Conservation (phyloP, 2,113 vertebrate genomes). For the Nannobrachium achirus region DNA sequence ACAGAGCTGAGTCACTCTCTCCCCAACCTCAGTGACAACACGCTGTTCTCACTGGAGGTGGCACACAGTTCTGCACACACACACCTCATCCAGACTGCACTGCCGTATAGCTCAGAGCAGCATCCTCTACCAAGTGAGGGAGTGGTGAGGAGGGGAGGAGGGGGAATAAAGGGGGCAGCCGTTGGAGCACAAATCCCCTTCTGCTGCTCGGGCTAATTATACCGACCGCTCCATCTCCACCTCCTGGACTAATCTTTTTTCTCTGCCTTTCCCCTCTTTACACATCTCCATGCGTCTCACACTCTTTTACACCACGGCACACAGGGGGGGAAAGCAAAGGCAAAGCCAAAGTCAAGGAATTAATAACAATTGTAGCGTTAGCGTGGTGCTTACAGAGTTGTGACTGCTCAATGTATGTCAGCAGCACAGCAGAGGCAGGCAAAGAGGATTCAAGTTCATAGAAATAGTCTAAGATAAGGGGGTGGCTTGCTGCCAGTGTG, state of each 20-base stretch:
- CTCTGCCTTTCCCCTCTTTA: conserved; percentile 26
- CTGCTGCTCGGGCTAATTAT: conserved; percentile 78
- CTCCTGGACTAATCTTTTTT: conserved; percentile 66
- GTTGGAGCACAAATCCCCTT: conserved; percentile 78
- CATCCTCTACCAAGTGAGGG: conserved; percentile 21
- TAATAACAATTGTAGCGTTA: not conserved
- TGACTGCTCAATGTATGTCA: not conserved
- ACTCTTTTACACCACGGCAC: not conserved
- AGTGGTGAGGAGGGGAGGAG: conserved; percentile 32
- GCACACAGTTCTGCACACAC: conserved; percentile 16
- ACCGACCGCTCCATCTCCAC: conserved; percentile 45
- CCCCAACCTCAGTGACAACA: conserved; percentile 47
- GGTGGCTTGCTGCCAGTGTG: conserved; percentile 8
- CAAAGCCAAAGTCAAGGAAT: conserved; percentile 8
- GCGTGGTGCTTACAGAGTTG: not conserved
- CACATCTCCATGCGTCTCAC: conserved; percentile 1
- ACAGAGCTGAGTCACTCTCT: conserved; percentile 63
- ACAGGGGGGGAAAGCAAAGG: not conserved
- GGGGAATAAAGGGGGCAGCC: conserved; percentile 58
- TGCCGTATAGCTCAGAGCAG: conserved; percentile 37
- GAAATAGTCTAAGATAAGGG: not conserved
- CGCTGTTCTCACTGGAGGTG: conserved; percentile 36
- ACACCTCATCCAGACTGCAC: conserved; percentile 27
- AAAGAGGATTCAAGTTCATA: conserved; percentile 8
- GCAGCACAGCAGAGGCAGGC: conserved; percentile 16